Base-by-base conservation (phyloP, 2,113 vertebrate species). In the Microtus montanus region DNA sequence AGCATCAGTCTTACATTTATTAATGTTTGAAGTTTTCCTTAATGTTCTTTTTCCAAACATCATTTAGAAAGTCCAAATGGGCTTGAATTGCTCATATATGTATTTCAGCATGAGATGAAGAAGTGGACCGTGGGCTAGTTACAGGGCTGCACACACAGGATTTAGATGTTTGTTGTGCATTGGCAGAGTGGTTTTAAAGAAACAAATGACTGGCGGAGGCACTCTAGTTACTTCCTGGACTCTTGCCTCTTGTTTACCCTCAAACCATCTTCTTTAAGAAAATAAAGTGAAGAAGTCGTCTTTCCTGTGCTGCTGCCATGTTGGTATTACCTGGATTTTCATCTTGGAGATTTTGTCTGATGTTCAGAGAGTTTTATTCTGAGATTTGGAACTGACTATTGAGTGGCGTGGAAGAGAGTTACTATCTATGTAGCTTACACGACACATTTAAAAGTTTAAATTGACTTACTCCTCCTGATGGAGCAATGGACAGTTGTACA, bases 241-340 rank as follows among this genome's bases (percentile, higher is more conserved):
- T 15, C 0, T 15, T 83, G n/a, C 54, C 54, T 28, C 35, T 63
- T 41, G 6, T 82, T 13, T 82, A 82, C 35, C 13, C 24, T 3
- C 58, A 38, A 41, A 61, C 22, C n/a, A 82, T 61, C 12, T 44
- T 80, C 30, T 80, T n/a, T 5, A n/a, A 54, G 38, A 47, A 24
- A 75, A 17, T 41, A 41, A 41, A 63, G 58, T 28, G 26, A 38
- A 82, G 79, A 82, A 11, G n/a, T 44, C 30, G 26, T 30, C 24
- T 64, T 41, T 77, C 41, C 74, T 77, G 41, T 84, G 80, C 41
- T 22, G 41, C 15, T 64, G 8, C 58, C 28, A 3, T 64, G 38
- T 92, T 95, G 54, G 20, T 93, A n/a, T 80, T 75, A 74, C 58
- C 88, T 71, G 49, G 24, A 84, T 90, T 96, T 93, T 15, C 5